Percentiles rank a stretch among this genome's conserved stretches.
phyloP scores from a whole-genome alignment of 2,113 vertebrate genomes.

The Puma concolor region DNA sequence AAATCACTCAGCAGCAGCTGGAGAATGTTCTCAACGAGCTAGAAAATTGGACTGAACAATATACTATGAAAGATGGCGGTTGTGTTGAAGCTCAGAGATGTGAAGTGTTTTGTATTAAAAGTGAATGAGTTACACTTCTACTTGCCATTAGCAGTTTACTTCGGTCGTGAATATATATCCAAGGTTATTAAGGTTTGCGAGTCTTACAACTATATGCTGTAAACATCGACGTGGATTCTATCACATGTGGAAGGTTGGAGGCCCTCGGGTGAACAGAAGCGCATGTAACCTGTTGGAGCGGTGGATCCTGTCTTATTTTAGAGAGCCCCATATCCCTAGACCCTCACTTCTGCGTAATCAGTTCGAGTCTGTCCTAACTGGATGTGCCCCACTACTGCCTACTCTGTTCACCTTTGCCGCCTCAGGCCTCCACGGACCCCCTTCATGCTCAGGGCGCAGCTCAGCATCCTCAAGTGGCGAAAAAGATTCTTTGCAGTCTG shows the following conservation, averaged over 20 bases:
- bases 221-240: not conserved
- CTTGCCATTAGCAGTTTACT: constrained; percentile 41
- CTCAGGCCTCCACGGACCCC: fast-evolving
- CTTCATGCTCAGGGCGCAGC: fast-evolving
- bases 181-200: not conserved
- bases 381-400: not conserved
- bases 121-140: constrained; percentile 28
- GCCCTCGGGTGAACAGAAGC: not conserved
- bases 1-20: constrained; percentile 75
- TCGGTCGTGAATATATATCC: not conserved
- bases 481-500: fast-evolving
- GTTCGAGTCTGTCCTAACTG: not conserved
- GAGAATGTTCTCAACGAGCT: constrained; percentile 78
- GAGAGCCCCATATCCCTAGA: not conserved
- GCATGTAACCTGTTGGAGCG: not conserved
- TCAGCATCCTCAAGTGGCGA: not conserved
- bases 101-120: constrained; percentile 71
- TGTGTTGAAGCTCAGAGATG: constrained; percentile 42
- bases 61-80: constrained; percentile 64
- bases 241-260: not conserved
- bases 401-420: fast-evolving
- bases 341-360: fast-evolving
- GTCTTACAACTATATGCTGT: not conserved
- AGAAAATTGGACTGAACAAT: constrained; percentile 80
- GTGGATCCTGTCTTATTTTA: not conserved